phyloP scores from a whole-genome alignment of 2,113 vertebrate genomes.

The Cygnus atratus region DNA sequence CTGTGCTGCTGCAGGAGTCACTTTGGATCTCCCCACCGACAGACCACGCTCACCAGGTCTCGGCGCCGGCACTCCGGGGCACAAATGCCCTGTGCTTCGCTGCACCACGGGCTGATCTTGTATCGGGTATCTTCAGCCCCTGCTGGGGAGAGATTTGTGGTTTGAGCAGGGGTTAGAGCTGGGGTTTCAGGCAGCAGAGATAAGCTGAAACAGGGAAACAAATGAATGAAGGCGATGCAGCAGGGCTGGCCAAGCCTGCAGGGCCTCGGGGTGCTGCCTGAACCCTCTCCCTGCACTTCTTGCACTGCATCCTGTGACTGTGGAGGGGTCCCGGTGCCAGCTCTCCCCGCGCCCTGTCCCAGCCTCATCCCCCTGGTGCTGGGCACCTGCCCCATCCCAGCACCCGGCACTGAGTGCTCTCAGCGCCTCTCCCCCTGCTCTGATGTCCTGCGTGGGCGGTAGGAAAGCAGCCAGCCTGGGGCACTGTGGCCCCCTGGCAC shows the following conservation, averaged over 20 bases:
- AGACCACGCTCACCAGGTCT: fast-evolving
- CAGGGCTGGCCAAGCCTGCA: neutral
- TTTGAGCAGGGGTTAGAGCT: neutral
- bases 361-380: fast-evolving
- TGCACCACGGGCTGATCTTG: neutral
- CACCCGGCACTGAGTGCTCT: neutral
- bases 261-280: neutral
- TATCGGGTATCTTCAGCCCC: neutral
- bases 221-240: neutral
- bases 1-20: neutral
- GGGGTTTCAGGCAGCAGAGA: neutral
- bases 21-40: neutral
- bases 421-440: neutral
- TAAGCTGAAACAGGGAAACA: neutral
- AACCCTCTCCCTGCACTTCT: too few relatives aligned
- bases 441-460: neutral
- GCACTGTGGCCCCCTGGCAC: neutral
- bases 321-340: fast-evolving
- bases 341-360: fast-evolving
- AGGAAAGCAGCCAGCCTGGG: neutral
- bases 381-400: neutral
- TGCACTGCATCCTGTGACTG: neutral
- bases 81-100: fast-evolving
- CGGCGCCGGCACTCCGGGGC: fast-evolving
- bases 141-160: conserved; percentile 38